phyloP scores from a whole-genome alignment of 2,797 vertebrate genomes.

The Ceyx erithaca region DNA sequence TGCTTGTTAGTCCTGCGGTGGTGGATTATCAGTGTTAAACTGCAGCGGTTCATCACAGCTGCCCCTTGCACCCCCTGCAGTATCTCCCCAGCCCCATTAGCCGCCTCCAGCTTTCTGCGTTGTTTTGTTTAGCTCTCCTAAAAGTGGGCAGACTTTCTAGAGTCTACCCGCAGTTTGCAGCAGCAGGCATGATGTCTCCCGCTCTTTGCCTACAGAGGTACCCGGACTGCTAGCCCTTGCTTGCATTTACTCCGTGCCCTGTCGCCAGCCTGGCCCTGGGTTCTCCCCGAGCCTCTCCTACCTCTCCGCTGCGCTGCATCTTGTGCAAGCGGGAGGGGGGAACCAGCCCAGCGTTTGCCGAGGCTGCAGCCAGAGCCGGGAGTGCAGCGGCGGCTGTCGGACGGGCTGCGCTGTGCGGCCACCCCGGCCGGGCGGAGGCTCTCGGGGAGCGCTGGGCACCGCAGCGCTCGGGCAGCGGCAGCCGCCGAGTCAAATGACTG shows the following conservation, averaged over 20 bases:
- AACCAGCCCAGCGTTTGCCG: fast-evolving
- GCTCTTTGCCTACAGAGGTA: fast-evolving
- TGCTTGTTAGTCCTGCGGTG: not conserved
- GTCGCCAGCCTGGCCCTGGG: not conserved
- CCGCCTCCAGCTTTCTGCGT: not conserved
- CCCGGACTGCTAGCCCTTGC: not conserved
- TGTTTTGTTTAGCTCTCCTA: not conserved
- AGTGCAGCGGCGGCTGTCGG: not conserved
- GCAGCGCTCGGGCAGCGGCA: fast-evolving
- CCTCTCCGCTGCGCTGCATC: not conserved
- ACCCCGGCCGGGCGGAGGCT: fast-evolving
- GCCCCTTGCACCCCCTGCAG: fast-evolving
- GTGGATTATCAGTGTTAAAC: not conserved
- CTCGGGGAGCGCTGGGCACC: not conserved
- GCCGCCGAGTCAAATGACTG: not conserved
- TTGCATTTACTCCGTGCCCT: fast-evolving
- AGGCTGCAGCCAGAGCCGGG: not conserved
- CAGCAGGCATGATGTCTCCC: not conserved
- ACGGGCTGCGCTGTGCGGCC: not conserved
- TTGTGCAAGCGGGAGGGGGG: not conserved
- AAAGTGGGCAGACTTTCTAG: not conserved
- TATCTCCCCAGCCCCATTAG: not conserved
- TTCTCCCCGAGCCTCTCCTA: fast-evolving
- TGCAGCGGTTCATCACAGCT: not conserved
- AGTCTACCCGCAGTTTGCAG: not conserved